phyloP scores from a whole-genome alignment of 2,113 vertebrate genomes.

The Coptodon rendalli region DNA sequence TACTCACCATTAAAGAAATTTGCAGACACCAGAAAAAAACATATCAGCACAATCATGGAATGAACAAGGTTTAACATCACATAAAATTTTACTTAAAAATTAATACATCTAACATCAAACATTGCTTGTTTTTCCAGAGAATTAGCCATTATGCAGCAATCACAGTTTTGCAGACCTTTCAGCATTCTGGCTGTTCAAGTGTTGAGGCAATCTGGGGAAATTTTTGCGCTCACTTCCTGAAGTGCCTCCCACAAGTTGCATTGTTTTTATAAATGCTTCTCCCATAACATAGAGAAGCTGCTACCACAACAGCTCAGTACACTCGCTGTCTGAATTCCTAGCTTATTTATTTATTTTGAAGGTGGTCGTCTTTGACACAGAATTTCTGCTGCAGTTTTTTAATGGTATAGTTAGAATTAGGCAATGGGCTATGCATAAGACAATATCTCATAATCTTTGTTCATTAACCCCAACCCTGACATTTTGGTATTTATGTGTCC shows the following conservation, averaged over 20 bases:
- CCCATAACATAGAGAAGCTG: not conserved
- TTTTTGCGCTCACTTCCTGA: not conserved
- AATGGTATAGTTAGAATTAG: not conserved
- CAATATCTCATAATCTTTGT: rapidly evolving
- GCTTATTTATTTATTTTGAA: not conserved
- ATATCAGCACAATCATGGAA: not conserved
- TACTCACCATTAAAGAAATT: not conserved
- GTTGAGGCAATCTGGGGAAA: not conserved
- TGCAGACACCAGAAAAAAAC: rapidly evolving
- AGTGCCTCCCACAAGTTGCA: not conserved
- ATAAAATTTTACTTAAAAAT: not conserved
- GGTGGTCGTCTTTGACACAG: not conserved
- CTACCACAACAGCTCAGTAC: not conserved
- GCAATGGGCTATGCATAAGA: not conserved
- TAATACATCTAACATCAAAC: not conserved
- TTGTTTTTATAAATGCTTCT: not conserved
- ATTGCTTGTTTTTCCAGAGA: not conserved
- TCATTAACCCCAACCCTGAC: not conserved
- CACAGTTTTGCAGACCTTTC: not conserved
- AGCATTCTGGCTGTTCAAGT: not conserved
- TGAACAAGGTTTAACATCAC: not conserved
- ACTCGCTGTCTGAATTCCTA: not conserved
- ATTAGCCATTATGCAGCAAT: not conserved
- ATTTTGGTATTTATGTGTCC: not conserved
- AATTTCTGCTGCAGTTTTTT: not conserved